A percentile compares a stretch with the other conserved stretches of the same genome.
Conservation (phyloP, 1,140 invertebrate genomes). For the Venturia canescens region DNA sequence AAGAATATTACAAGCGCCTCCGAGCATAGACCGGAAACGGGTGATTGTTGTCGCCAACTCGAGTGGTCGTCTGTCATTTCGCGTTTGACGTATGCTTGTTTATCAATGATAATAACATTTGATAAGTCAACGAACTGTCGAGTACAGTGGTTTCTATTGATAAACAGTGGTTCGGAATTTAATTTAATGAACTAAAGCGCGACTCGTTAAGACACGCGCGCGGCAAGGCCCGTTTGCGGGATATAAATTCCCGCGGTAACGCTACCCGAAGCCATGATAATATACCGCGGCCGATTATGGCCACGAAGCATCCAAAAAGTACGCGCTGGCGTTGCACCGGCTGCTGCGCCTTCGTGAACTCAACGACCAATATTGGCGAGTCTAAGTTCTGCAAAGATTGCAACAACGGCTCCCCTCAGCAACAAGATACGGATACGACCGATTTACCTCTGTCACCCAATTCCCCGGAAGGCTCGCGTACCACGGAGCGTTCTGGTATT, state of each 20-base stretch:
- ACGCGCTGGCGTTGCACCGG: constrained; percentile 49
- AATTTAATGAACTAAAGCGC: too few relatives aligned
- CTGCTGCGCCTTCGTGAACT: constrained; percentile 47
- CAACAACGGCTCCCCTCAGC: constrained; percentile 1
- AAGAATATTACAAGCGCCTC: too few relatives aligned
- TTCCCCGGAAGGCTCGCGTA: not conserved
- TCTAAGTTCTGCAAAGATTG: constrained; percentile 12
- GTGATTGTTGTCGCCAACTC: not conserved
- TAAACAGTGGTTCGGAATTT: too few relatives aligned
- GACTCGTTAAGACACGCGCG: too few relatives aligned
- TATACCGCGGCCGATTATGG: constrained; percentile 48
- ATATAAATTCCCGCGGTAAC: constrained; percentile 30
- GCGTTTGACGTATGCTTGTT: constrained; percentile 12
- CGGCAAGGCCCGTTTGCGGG: constrained; percentile 9
- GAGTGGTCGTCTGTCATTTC: constrained; percentile 1
- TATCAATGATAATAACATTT: not conserved
- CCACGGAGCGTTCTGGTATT: not conserved
- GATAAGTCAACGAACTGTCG: constrained; percentile 11
- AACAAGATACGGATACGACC: constrained; percentile 24
- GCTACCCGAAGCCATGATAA: constrained; percentile 51
- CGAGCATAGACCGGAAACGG: not conserved
- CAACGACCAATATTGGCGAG: constrained; percentile 3
- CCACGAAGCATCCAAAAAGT: constrained; percentile 50
- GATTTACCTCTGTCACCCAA: not conserved
- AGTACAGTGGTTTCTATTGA: constrained; percentile 7